Base-by-base conservation (phyloP, 2,888 invertebrate species). In the Parnassius smintheus region DNA sequence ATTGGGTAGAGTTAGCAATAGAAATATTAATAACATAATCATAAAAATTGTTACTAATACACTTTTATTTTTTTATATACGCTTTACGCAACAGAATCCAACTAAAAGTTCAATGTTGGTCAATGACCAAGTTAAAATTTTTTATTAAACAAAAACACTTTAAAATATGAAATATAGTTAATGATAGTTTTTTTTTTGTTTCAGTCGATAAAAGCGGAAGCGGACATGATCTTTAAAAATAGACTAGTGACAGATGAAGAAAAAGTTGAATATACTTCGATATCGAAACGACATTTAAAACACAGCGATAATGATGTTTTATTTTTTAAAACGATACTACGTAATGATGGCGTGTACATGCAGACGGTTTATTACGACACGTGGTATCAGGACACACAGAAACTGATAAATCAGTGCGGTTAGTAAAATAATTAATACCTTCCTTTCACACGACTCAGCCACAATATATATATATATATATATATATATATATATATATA, bases 131-230 rank as follows among this genome's bases (percentile, higher is more conserved):
- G n/a, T n/a, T n/a, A n/a, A n/a, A n/a, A n/a, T n/a, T n/a, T n/a
- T n/a, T n/a, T n/a, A n/a, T n/a, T n/a, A n/a, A n/a, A n/a, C n/a
- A n/a, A n/a, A n/a, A n/a, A n/a, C n/a, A n/a, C n/a, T n/a, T n/a
- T n/a, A n/a, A n/a, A n/a, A n/a, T n/a, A n/a, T n/a, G n/a, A n/a
- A n/a, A n/a, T n/a, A n/a, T n/a, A n/a, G n/a, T n/a, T n/a, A n/a
- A n/a, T n/a, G n/a, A n/a, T n/a, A n/a, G n/a, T n/a, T n/a, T 35
- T 35, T 7, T 35, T 35, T 35, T 49, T 45, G 9, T 63, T 66
- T 45, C 80, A 96, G 94, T 94, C 95, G 2, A 91, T 96, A 70
- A 87, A 93, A 44, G 94, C 96, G 71, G 98, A 98, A 92, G 95
- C 95, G 1, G 87, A 94, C 63, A 90, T 95, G 65, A 92, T 96